phyloP scores from a whole-genome alignment of 2,113 vertebrate genomes.

The Gambusia affinis region DNA sequence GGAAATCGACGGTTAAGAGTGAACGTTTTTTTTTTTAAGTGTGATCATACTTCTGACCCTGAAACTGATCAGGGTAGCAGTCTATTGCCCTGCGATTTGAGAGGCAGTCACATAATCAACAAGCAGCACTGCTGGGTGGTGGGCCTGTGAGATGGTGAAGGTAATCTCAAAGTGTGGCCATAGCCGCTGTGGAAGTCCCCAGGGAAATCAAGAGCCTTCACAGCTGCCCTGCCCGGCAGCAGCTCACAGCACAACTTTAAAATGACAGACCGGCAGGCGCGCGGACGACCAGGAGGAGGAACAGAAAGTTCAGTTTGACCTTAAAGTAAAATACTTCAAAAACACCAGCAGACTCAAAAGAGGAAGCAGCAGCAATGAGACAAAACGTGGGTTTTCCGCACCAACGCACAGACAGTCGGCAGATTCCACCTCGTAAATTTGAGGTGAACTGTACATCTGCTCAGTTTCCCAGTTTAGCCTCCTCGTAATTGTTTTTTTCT shows the following conservation, averaged over 20 bases:
- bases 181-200: slow-evolving; percentile 45
- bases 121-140: slow-evolving; percentile 42
- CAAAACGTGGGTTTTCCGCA: slow-evolving; percentile 17
- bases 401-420: not conserved
- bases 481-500: slow-evolving; percentile 8
- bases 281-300: slow-evolving; percentile 12
- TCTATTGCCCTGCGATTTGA: slow-evolving; percentile 42
- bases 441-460: slow-evolving; percentile 14
- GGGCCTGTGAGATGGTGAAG: slow-evolving; percentile 57
- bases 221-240: slow-evolving; percentile 62
- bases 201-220: slow-evolving; percentile 77
- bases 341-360: slow-evolving; percentile 5
- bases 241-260: slow-evolving; percentile 46
- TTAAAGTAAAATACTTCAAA: slow-evolving; percentile 46
- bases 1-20: slow-evolving; percentile 14
- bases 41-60: slow-evolving; percentile 45
- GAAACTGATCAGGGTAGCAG: slow-evolving; percentile 37
- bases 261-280: slow-evolving; percentile 48
- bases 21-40: slow-evolving; percentile 1
- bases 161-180: slow-evolving; percentile 71
- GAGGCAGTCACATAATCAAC: slow-evolving; percentile 65
- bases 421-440: slow-evolving; percentile 12
- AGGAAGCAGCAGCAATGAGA: slow-evolving; percentile 10
- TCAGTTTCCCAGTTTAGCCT: slow-evolving; percentile 22
- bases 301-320: slow-evolving; percentile 51